Evolutionary conservation across 2,797 vertebrate genomes (phyloP), one percentile per base, ranked within the genome.

Genomic region (Zenarchopterus dispar): DNA sequence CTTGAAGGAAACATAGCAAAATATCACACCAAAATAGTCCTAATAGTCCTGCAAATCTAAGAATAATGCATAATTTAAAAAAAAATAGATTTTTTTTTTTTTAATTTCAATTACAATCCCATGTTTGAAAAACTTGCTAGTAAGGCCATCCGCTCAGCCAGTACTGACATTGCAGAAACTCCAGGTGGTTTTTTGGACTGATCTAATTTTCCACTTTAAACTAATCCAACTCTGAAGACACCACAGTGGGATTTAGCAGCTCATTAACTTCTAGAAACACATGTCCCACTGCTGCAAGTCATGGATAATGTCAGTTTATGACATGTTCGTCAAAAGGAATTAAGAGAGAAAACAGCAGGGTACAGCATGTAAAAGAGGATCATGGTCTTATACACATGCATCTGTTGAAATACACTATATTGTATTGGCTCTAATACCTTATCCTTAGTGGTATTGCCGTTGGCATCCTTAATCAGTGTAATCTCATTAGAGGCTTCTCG

Each of bases 191-290:
- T 43, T 64, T 56, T 65, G 33, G 54, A 59, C 54, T 55, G 33
- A 62, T 59, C 66, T 56, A 19, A 56, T 62, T 62, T 71, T 48
- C 42, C 55, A 48, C 41, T 71, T 75, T 71, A 21, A 56, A 64
- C 45, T 46, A 65, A 57, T 66, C 45, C 57, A 13, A 67, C 8
- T 26, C 39, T 56, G 47, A 41, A 64, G 58, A 74, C 17, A 53
- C 45, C 50, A 42, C 22, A 41, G 43, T 54, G 55, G 33, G 65
- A 58, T 54, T 56, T 45, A 19, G 31, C 39, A 74, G 48, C 36
- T 58, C 51, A 36, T 60, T 67, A 63, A 63, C 50, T 51, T 70
- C 15, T 19, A 55, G 8, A 70, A 57, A 55, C 48, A 33, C 36
- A 42, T 52, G 6, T 63, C 24, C 36, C 21, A 46, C 24, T 51